A percentile compares a stretch with the other conserved stretches of the same genome.
Conservation (phyloP, 2,797 vertebrate genomes). For the Chelon labrosus region DNA sequence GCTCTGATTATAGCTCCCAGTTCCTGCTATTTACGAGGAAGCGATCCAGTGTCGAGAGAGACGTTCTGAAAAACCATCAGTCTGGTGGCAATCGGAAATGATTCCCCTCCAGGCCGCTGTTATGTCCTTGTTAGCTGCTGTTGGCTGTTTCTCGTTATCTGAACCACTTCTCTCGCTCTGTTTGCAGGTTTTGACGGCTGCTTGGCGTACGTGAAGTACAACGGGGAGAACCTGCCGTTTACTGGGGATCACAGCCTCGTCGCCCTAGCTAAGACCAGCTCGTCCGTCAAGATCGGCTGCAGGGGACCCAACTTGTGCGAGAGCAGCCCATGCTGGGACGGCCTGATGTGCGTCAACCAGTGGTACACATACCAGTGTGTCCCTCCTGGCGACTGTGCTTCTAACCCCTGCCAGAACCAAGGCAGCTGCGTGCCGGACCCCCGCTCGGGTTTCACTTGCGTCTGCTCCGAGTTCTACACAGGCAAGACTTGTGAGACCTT, state of each 20-base stretch:
- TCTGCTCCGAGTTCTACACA: constrained; percentile 90
- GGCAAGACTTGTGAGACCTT: constrained; percentile 90
- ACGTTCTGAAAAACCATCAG: constrained; percentile 57
- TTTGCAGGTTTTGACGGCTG: constrained; percentile 94
- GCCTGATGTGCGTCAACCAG: constrained; percentile 94
- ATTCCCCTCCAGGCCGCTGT: constrained; percentile 35
- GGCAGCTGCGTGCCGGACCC: constrained; percentile 92
- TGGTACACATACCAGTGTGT: constrained; percentile 96
- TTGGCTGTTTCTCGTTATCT: constrained; percentile 54
- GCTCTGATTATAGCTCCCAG: constrained; percentile 64
- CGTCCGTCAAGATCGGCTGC: constrained; percentile 91
- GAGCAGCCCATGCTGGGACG: constrained; percentile 93
- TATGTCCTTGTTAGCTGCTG: constrained; percentile 37
- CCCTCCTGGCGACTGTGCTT: constrained; percentile 91
- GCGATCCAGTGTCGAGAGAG: constrained; percentile 23
- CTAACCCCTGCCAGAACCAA: constrained; percentile 92
- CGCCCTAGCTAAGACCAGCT: constrained; percentile 87
- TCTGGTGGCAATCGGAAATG: constrained; percentile 48
- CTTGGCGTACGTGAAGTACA: constrained; percentile 91
- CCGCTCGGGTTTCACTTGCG: constrained; percentile 87
- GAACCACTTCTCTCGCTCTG: constrained; percentile 24
- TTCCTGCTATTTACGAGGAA: constrained; percentile 68
- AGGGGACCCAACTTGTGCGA: constrained; percentile 94
- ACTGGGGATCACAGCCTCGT: constrained; percentile 90
- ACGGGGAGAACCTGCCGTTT: constrained; percentile 91